Conservation (phyloP, 2,797 vertebrate genomes). For the Gymnopithys bicolor region DNA sequence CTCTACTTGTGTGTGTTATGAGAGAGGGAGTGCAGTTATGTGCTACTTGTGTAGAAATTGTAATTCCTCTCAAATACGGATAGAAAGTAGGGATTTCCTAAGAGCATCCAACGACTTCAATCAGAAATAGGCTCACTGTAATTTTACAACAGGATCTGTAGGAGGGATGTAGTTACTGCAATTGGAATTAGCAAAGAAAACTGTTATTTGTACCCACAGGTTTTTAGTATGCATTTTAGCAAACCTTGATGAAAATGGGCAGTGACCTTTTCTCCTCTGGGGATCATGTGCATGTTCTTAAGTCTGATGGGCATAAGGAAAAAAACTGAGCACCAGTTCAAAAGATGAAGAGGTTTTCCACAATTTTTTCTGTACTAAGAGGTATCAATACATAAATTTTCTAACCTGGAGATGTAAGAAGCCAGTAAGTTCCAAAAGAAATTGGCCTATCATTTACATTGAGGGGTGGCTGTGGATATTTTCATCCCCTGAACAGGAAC, state of each 20-base stretch:
- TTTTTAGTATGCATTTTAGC: neutral
- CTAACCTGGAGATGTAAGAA: neutral
- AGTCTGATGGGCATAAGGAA: neutral
- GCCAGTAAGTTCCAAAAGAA: neutral
- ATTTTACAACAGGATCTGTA: neutral
- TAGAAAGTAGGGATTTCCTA: neutral
- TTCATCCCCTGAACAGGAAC: neutral
- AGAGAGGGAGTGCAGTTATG: neutral
- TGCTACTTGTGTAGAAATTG: neutral
- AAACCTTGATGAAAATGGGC: neutral
- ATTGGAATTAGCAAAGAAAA: slow-evolving; percentile 12
- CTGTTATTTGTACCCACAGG: neutral
- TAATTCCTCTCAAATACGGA: neutral
- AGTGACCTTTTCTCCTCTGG: neutral
- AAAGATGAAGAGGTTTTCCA: neutral
- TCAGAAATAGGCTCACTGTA: slow-evolving; percentile 3
- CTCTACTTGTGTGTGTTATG: neutral
- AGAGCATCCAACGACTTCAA: neutral
- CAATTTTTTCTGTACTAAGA: neutral
- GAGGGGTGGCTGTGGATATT: neutral
- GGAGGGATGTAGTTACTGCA: neutral
- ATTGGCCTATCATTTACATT: neutral
- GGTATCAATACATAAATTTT: neutral
- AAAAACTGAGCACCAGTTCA: neutral
- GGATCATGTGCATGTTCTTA: neutral